These are phyloP conservation scores for Rhinolophus ferrumequinum DNA, from an alignment of 2,113 vertebrate species.

Conservation along the genomic window DNA sequence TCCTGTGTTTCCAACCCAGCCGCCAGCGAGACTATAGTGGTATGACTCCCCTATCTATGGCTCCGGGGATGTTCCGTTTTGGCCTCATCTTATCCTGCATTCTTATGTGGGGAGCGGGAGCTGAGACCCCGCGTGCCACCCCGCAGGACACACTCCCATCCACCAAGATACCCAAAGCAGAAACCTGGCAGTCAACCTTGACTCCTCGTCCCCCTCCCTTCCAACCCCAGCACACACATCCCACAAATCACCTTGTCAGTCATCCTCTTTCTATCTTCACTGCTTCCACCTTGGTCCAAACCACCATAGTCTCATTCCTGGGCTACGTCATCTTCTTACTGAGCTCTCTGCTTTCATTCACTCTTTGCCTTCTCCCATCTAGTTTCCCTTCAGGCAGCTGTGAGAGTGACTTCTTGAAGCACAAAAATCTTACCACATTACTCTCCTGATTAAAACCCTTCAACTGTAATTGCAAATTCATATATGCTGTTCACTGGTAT, in stretches of 20 bases:
- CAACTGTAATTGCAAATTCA: background rate
- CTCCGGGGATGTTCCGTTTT: no score
- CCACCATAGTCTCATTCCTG: accelerated
- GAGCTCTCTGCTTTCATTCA: background rate
- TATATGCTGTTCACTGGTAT: background rate
- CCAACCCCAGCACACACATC: background rate
- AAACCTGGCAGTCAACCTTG: background rate
- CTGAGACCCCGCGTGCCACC: no score
- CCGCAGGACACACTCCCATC: background rate
- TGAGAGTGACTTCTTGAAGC: background rate
- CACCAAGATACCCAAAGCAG: background rate
- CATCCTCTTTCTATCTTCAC: background rate
- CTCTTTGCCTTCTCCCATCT: background rate
- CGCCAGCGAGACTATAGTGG: no score
- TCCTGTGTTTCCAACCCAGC: no score
- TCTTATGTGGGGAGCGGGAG: no score
- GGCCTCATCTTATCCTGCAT: no score
- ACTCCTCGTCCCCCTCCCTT: no score
- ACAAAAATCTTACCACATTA: background rate
- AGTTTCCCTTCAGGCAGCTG: background rate
- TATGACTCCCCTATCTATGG: no score
- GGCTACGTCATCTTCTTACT: background rate
- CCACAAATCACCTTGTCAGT: background rate
- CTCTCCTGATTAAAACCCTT: background rate
- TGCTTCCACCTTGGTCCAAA: background rate